Base-by-base conservation (phyloP, 2,113 vertebrate genomes). In the Odontesthes bonariensis region DNA sequence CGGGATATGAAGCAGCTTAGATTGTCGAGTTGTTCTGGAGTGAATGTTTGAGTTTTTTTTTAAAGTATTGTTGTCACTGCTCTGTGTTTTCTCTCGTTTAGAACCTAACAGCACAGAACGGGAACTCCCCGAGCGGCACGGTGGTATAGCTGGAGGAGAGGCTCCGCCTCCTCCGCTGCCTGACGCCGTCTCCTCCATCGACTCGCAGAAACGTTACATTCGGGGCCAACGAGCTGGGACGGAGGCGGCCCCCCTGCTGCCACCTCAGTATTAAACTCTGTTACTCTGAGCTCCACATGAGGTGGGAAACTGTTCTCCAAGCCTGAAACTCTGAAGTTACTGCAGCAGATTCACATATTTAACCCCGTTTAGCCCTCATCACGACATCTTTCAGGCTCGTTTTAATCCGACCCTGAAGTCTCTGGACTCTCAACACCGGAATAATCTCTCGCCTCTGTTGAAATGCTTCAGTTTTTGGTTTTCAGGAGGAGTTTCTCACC, bases 41-140 rank as follows among this genome's bases (percentile, higher is more conserved):
- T n/a, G n/a, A n/a, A n/a, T n/a, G n/a, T n/a, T n/a, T n/a, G n/a
- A n/a, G n/a, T n/a, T n/a, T n/a, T n/a, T n/a, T n/a, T n/a, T n/a
- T n/a, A n/a, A n/a, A n/a, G n/a, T n/a, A n/a, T n/a, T n/a, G n/a
- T n/a, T n/a, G n/a, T n/a, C n/a, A n/a, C n/a, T n/a, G n/a, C 8
- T 14, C 68, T 38, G 38, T 84, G 6, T 86, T 49, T 61, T 79
- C 44, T 82, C 20, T 66, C 20, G 32, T 73, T 20, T 93, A 96
- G 94, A 95, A 93, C 68, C 71, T 96, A 91, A 92, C 95, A 57
- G 94, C 96, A 87, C 96, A 97, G 86, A 96, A 96, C 12, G 94
- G 95, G 69, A 96, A 90, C 89, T 97, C 96, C 69, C 96, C 96
- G 0, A 96, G 96, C 0, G 96, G 96, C 86, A 97, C 96, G 0